Percentiles rank a stretch among this genome's conserved stretches.
phyloP scores from a whole-genome alignment of 1,140 invertebrate genomes.

The Drosophila kepulauana region DNA sequence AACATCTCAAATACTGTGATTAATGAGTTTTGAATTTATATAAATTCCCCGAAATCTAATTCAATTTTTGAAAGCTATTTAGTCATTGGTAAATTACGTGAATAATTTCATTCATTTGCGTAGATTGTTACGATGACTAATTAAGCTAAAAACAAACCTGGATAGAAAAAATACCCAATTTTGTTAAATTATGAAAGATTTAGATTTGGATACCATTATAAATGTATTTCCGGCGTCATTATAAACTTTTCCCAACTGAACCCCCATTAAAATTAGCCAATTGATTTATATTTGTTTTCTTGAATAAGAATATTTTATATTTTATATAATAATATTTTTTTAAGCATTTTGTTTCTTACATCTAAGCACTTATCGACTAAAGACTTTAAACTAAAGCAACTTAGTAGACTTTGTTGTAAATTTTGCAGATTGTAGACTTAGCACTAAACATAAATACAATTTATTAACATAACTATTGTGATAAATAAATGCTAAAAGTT shows the following conservation, averaged over 20 bases:
- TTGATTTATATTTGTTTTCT: conserved; percentile 50
- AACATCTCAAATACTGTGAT: neutral
- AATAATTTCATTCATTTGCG: too few relatives aligned
- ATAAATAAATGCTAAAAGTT: conserved; percentile 67
- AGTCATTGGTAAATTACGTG: too few relatives aligned
- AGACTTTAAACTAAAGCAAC: conserved; percentile 59
- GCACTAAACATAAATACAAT: conserved; percentile 44
- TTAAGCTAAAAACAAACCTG: too few relatives aligned
- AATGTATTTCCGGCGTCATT: too few relatives aligned
- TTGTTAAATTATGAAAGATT: too few relatives aligned
- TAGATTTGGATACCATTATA: too few relatives aligned
- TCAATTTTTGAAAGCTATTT: too few relatives aligned
- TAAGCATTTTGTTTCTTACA: conserved; percentile 39
- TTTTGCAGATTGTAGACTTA: conserved; percentile 13
- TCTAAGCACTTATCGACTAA: conserved; percentile 47
- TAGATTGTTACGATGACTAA: too few relatives aligned
- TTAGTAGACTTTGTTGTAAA: conserved; percentile 34
- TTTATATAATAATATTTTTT: conserved; percentile 72
- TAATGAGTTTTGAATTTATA: too few relatives aligned
- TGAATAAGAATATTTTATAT: conserved; percentile 77
- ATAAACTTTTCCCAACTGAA: too few relatives aligned
- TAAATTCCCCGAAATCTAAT: neutral
- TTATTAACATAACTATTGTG: conserved; percentile 39
- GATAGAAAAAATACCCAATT: too few relatives aligned
- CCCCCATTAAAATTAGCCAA: conserved; percentile 12